phyloP scores from a whole-genome alignment of 1,140 invertebrate species.

The Anoplophora glabripennis region DNA sequence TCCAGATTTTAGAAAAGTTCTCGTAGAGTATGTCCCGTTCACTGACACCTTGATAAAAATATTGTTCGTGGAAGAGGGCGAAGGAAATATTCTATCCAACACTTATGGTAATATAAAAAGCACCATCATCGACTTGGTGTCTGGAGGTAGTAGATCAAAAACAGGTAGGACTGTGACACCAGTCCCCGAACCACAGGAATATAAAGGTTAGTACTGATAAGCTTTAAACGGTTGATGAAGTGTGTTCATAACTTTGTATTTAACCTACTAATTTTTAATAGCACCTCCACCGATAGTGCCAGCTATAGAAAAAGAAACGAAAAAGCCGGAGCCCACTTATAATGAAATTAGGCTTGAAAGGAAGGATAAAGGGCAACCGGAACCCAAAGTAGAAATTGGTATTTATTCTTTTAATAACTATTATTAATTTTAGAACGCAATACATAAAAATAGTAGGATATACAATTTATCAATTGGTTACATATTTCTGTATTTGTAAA shows the following conservation, averaged over 20 bases:
- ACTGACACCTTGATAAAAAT: constrained; percentile 64
- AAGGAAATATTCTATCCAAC: constrained; percentile 41
- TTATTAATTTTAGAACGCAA: neutral
- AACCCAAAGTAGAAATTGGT: constrained; percentile 23
- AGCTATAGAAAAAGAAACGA: constrained; percentile 36
- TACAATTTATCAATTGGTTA: no score
- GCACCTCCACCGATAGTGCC: constrained; percentile 41
- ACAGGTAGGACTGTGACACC: constrained; percentile 11
- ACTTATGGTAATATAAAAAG: constrained; percentile 30
- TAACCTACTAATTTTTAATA: constrained; percentile 17
- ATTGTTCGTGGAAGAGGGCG: constrained; percentile 64
- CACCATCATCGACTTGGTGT: constrained; percentile 17
- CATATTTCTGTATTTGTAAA: no score
- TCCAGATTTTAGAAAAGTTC: constrained; percentile 61
- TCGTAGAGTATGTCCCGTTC: constrained; percentile 66
- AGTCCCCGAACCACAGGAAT: constrained; percentile 31
- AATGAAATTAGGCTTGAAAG: constrained; percentile 40
- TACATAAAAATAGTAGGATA: neutral
- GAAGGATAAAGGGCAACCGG: constrained; percentile 26
- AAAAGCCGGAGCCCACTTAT: constrained; percentile 31
- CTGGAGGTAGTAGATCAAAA: constrained; percentile 9
- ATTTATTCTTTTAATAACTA: constrained; percentile 8
- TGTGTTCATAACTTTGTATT: constrained; percentile 2
- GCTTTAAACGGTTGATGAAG: neutral
- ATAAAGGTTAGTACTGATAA: constrained; percentile 34